phyloP scores from a whole-genome alignment of 2,113 vertebrate genomes.

The Myiopsitta monachus region DNA sequence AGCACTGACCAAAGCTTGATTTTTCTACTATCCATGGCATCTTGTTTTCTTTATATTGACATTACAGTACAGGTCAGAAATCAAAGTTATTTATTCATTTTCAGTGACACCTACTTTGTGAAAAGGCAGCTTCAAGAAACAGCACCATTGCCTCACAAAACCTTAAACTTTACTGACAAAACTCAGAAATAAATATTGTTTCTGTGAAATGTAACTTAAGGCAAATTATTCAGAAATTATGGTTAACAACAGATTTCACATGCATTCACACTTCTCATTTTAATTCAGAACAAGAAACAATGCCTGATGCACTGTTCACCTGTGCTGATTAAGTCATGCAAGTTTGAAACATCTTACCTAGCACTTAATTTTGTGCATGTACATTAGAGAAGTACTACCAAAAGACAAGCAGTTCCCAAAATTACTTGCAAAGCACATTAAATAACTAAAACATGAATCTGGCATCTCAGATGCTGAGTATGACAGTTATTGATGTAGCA shows the following conservation, averaged over 20 bases:
- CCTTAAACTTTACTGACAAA: neutral
- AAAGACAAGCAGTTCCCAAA: neutral
- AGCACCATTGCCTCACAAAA: neutral
- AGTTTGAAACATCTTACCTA: neutral
- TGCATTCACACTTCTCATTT: neutral
- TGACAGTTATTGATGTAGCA: neutral
- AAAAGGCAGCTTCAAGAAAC: neutral
- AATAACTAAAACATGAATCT: neutral
- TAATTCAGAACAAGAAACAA: neutral
- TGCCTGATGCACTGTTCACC: neutral
- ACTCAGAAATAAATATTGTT: neutral
- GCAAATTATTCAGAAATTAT: neutral
- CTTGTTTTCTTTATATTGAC: neutral
- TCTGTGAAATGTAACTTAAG: neutral
- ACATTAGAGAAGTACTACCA: neutral
- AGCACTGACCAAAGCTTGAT: neutral
- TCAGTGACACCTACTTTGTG: neutral
- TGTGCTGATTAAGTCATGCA: rapidly evolving
- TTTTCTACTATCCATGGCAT: neutral
- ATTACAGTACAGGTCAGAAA: neutral
- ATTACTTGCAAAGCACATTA: neutral
- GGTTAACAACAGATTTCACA: neutral
- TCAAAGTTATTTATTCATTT: neutral
- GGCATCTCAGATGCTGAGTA: neutral
- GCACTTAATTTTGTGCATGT: neutral